phyloP scores from a whole-genome alignment of 2,888 invertebrate species.

The Drosophila histrio region DNA sequence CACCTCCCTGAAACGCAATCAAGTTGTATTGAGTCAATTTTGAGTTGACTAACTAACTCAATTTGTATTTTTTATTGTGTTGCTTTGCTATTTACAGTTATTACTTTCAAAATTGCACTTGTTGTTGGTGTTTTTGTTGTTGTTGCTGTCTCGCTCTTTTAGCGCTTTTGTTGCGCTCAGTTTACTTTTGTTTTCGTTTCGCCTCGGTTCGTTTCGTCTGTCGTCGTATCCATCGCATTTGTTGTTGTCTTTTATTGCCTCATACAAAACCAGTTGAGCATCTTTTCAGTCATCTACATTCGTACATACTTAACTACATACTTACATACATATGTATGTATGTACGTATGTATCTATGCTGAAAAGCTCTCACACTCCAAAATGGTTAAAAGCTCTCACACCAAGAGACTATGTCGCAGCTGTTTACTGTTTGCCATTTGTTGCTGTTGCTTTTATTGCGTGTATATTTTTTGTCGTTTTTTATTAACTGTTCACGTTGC shows the following conservation, averaged over 20 bases:
- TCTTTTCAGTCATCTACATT: conserved; percentile 57
- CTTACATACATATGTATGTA: conserved; percentile 1
- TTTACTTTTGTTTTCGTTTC: conserved; percentile 62
- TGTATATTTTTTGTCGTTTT: conserved; percentile 29
- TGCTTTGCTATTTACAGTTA: conserved; percentile 42
- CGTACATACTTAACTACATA: conserved; percentile 11
- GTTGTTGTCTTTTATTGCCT: conserved; percentile 62
- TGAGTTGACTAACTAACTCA: conserved; percentile 68
- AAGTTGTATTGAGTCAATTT: conserved; percentile 35
- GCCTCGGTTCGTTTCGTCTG: conserved; percentile 32
- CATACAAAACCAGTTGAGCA: conserved; percentile 69
- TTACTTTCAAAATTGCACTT: conserved; percentile 13
- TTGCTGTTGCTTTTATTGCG: conserved; percentile 47
- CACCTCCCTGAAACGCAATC: neutral
- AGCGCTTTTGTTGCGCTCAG: conserved; percentile 59
- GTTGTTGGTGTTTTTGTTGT: neutral
- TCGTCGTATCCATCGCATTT: conserved; percentile 20
- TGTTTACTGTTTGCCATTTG: conserved; percentile 59
- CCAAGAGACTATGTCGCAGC: conserved; percentile 50
- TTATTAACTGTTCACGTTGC: conserved; percentile 17
- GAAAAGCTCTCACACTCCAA: neutral
- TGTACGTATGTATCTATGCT: neutral
- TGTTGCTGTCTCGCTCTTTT: conserved; percentile 30
- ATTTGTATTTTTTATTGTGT: conserved; percentile 58
- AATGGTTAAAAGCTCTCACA: neutral